Evolutionary conservation across 2,888 invertebrate genomes (phyloP), one percentile per base, ranked within the genome.

Genomic region (Pherbina coryleti): DNA sequence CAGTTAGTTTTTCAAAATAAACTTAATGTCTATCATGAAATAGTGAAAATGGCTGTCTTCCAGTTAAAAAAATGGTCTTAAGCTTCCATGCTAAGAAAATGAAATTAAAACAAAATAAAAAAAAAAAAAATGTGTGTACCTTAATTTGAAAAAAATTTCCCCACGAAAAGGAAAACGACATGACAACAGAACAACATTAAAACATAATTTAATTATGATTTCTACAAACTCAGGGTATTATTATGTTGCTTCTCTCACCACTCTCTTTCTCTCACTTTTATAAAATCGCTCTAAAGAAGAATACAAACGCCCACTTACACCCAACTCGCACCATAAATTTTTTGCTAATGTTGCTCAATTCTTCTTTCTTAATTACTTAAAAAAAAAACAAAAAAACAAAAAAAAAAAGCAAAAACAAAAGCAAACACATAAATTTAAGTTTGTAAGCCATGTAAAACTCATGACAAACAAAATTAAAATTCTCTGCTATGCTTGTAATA

Each of bases 381-480:
- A 60, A 28, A 60, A 28, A 22, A 2, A 37, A 8, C 19, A 31
- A 37, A 55, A 67, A 62, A 60, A 31, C 49, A 5, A 25, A 37
- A 55, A 25, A 60, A 8, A 28, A 31, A 7, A 19, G 31, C 34
- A 51, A 17, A 66, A 11, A 31, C 28, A 17, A n/a, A 70, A 71
- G 31, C 70, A 53, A 28, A 25, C 34, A 67, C 31, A 67, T 67
- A 37, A 22, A 37, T 60, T 60, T 19, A 44, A 37, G 66, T 37
- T 31, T 44, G 44, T 19, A 37, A 37, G 8, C 19, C 19, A 53
- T 28, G 31, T 25, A 28, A 71, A 71, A 71, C 55, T 55, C 55
- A 31, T 72, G 57, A 34, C 72, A 37, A 34, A 7, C n/a, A 57
- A 57, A 72, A 34, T 57, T 55, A 53, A 74, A 64, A 64, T 49